phyloP scores from a whole-genome alignment of 2,888 invertebrate species.

The Ennomos fuscantarius region DNA sequence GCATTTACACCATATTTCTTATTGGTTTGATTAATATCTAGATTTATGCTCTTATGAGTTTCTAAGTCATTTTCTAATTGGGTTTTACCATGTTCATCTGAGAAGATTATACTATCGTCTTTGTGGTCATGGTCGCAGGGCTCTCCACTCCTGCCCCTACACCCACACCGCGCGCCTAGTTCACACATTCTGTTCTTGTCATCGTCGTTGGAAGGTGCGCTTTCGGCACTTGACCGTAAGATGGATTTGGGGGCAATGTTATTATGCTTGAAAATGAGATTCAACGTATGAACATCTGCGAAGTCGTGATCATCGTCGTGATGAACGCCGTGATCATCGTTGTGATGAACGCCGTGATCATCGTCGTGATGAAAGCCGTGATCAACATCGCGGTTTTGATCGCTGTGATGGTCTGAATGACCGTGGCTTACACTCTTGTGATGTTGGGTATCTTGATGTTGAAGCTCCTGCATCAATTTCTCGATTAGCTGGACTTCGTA shows the following conservation, averaged over 20 bases:
- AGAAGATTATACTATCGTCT: not conserved
- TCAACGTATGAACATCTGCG: constrained; percentile 32
- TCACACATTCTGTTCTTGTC: not conserved
- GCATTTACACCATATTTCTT: constrained; percentile 2
- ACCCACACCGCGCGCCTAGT: constrained; percentile 12
- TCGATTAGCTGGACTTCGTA: constrained; percentile 9
- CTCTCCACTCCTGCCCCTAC: constrained; percentile 4
- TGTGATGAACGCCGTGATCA: constrained; percentile 9
- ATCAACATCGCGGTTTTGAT: too few species aligned
- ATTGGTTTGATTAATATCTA: not conserved
- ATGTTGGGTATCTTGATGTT: not conserved
- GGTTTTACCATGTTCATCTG: constrained; percentile 5
- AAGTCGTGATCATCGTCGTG: constrained; percentile 8
- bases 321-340: constrained; percentile 9
- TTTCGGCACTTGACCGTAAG: not conserved
- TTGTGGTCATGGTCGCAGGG: constrained; percentile 2
- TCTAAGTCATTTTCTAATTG: not conserved
- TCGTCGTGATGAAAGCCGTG: constrained; percentile 8
- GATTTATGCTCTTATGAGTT: not conserved
- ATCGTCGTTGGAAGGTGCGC: too few species aligned
- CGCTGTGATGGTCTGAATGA: constrained; percentile 4
- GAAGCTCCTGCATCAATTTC: constrained; percentile 2
- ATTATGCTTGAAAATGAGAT: constrained; percentile 31
- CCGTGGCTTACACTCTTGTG: constrained; percentile 1
- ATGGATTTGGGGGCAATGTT: constrained; percentile 14